phyloP scores from a whole-genome alignment of 2,888 invertebrate species.

The Aromia moschata region DNA sequence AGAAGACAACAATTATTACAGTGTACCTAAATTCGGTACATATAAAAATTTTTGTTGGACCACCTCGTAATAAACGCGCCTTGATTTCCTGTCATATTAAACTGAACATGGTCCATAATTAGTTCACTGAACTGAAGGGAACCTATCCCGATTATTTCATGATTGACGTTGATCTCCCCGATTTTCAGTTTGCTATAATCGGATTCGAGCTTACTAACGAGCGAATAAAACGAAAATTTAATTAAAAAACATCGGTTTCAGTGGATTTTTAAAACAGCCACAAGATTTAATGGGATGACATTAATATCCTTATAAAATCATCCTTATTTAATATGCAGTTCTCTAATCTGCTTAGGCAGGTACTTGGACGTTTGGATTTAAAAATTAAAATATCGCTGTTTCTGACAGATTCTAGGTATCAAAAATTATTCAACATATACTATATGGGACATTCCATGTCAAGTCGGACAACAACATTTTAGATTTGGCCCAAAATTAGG shows the following conservation, averaged over 20 bases:
- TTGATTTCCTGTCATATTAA: background rate
- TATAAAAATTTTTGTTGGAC: too few relatives aligned
- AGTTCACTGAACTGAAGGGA: background rate
- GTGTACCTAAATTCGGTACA: too few relatives aligned
- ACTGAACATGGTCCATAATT: conserved; percentile 4
- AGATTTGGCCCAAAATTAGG: too few relatives aligned
- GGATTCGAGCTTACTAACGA: conserved; percentile 11
- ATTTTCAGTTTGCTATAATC: conserved; percentile 17
- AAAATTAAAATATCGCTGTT: conserved; percentile 9
- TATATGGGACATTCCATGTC: too few relatives aligned
- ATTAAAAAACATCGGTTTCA: conserved; percentile 16
- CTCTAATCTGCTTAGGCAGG: conserved; percentile 18
- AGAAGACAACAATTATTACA: too few relatives aligned
- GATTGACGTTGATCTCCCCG: conserved; percentile 8
- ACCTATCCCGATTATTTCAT: background rate
- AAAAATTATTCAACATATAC: background rate
- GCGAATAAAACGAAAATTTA: conserved; percentile 14
- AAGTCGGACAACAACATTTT: too few relatives aligned
- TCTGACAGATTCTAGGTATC: background rate
- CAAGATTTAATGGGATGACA: conserved; percentile 4
- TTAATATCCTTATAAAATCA: conserved; percentile 7
- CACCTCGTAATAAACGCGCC: background rate
- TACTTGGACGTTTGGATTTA: conserved; percentile 7
- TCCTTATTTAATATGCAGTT: conserved; percentile 1
- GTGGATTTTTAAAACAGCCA: background rate